Evolutionary conservation across 2,888 invertebrate genomes (phyloP).

Genomic region (Acronicta psi): DNA sequence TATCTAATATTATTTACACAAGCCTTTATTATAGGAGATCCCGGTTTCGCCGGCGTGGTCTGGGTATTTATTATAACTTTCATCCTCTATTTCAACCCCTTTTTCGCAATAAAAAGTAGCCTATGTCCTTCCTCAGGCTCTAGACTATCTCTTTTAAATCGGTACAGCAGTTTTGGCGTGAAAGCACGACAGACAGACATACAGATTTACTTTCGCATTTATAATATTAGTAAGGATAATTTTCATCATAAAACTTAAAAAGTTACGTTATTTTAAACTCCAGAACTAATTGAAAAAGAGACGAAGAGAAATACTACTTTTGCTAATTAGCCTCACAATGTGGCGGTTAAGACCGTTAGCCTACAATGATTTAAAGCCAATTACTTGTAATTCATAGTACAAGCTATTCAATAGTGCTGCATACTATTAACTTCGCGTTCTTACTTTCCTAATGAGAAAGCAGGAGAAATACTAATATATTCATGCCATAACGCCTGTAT

Average conservation of each 20-base stretch:
- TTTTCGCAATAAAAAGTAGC: no score
- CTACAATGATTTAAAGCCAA: constrained; percentile 20
- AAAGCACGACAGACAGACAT: no score
- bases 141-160: no score
- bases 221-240: no score
- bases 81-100: no score
- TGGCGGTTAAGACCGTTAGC: constrained; percentile 14
- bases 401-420: constrained; percentile 10
- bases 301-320: not conserved
- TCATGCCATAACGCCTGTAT: not conserved
- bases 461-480: not conserved
- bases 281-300: constrained; percentile 1
- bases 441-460: constrained; percentile 36
- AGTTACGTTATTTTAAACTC: not conserved
- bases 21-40: no score
- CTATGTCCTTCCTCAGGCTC: no score
- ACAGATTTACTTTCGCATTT: no score
- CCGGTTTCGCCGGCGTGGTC: no score
- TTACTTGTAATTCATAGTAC: constrained; percentile 20
- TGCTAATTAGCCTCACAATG: constrained; percentile 30
- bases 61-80: no score
- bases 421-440: constrained; percentile 13
- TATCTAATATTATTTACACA: no score
- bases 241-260: not conserved
- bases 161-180: no score